A percentile compares a stretch with the other conserved stretches of the same genome.
These are phyloP conservation scores for Pionites leucogaster DNA, from an alignment of 2,113 vertebrate genomes.

Conservation along the genomic window DNA sequence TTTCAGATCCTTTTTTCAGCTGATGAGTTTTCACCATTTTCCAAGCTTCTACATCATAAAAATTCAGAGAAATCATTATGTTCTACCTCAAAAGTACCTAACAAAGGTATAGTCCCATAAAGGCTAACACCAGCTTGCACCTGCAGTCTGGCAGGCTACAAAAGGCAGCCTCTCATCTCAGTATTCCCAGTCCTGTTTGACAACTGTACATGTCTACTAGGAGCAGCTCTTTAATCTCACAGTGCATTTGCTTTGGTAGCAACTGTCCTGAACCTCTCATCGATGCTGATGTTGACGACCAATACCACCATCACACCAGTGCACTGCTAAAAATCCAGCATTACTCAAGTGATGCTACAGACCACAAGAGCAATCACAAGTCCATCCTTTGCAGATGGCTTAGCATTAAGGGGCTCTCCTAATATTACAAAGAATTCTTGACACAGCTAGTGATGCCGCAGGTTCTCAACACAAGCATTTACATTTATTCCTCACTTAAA, in stretches of 20 bases:
- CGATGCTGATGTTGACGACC: neutral
- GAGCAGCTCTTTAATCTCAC: neutral
- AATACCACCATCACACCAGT: neutral
- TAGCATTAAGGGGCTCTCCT: rapidly evolving
- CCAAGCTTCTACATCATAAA: neutral
- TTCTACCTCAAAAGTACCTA: constrained; percentile 32
- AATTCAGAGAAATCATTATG: neutral
- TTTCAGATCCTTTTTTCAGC: neutral
- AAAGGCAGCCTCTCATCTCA: neutral
- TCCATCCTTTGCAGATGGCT: neutral
- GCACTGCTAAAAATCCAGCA: rapidly evolving
- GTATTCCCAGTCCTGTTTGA: neutral
- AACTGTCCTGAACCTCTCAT: neutral
- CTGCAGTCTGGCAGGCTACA: neutral
- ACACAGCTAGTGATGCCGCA: neutral
- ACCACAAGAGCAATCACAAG: rapidly evolving
- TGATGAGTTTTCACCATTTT: neutral
- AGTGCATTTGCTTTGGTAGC: neutral
- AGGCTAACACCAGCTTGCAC: neutral
- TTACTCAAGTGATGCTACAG: neutral
- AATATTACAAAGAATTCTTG: neutral
- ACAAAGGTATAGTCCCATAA: neutral
- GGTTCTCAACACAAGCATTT: neutral
- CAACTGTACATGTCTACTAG: neutral
- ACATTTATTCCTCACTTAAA: neutral